phyloP scores from a whole-genome alignment of 2,888 invertebrate species.

The Drosophila glabriapex region DNA sequence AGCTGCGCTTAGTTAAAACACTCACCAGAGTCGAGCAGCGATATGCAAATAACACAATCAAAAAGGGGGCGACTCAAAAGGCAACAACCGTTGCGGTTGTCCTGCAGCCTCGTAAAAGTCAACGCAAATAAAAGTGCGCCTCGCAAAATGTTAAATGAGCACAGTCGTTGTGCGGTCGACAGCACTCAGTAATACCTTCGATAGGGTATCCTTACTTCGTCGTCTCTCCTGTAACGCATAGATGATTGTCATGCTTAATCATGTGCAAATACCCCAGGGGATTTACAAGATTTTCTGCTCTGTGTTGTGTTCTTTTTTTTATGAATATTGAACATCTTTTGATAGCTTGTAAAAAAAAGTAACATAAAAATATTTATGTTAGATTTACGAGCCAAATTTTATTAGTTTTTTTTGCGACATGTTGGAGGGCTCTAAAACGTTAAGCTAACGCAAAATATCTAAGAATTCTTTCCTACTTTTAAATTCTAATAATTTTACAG shows the following conservation, averaged over 20 bases:
- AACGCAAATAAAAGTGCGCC: constrained; percentile 66
- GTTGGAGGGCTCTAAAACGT: neutral
- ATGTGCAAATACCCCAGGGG: neutral
- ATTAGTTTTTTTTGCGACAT: neutral
- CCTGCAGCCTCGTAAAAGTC: constrained; percentile 70
- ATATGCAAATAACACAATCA: constrained; percentile 60
- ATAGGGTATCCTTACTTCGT: constrained; percentile 17
- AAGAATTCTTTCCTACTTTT: neutral
- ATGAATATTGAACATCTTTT: neutral
- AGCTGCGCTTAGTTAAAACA: constrained; percentile 64
- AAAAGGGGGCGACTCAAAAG: constrained; percentile 17
- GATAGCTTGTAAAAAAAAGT: neutral
- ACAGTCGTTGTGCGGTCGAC: constrained; percentile 38
- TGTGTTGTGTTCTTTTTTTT: neutral
- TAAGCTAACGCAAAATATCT: neutral
- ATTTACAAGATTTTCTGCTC: neutral
- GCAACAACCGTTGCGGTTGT: constrained; percentile 49
- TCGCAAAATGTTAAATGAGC: constrained; percentile 72
- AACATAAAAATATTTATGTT: neutral
- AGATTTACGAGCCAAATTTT: neutral
- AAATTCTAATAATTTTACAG: neutral
- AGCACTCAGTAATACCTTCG: constrained; percentile 17
- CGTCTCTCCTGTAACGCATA: constrained; percentile 23
- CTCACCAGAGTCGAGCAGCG: constrained; percentile 10
- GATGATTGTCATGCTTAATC: neutral